Conservation (phyloP, 2,113 vertebrate genomes). For the Podilymbus podiceps region DNA sequence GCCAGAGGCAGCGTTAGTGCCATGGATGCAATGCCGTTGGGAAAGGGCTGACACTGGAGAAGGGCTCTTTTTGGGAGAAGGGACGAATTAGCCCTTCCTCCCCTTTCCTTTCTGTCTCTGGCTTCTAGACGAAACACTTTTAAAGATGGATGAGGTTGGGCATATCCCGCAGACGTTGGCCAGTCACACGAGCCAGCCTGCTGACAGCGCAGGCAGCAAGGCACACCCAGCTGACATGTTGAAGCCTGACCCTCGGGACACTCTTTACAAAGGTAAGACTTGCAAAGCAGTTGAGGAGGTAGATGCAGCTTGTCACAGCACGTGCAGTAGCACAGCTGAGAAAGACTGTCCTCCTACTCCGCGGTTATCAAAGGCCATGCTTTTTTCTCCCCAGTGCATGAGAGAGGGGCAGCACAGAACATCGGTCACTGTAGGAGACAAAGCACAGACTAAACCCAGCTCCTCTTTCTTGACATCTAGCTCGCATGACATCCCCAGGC, state of each 20-base stretch:
- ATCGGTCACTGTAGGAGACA: not conserved
- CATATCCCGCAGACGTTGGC: constrained; percentile 89
- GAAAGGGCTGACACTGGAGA: not conserved
- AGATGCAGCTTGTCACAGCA: not conserved
- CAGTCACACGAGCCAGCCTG: constrained; percentile 55
- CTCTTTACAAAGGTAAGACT: constrained; percentile 78
- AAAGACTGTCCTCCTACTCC: not conserved
- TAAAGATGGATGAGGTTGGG: constrained; percentile 80
- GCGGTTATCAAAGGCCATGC: fast-evolving
- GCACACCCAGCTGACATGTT: constrained; percentile 82
- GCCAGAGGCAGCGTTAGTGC: not conserved
- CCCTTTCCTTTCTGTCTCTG: not conserved
- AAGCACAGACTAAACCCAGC: not conserved
- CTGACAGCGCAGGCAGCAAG: not conserved
- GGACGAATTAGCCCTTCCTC: not conserved
- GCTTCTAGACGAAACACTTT: constrained; percentile 81
- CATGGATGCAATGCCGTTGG: not conserved
- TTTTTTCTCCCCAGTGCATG: not conserved
- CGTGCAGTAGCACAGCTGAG: not conserved
- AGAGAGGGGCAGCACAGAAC: not conserved
- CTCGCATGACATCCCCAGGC: not conserved
- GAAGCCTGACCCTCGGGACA: constrained; percentile 84
- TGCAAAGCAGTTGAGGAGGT: not conserved
- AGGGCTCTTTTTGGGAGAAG: not conserved
- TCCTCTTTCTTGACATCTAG: not conserved